Base-by-base conservation (phyloP, 30 jellyfish, hydroid and myxozoan species). In the Chironex yamaguchii region DNA sequence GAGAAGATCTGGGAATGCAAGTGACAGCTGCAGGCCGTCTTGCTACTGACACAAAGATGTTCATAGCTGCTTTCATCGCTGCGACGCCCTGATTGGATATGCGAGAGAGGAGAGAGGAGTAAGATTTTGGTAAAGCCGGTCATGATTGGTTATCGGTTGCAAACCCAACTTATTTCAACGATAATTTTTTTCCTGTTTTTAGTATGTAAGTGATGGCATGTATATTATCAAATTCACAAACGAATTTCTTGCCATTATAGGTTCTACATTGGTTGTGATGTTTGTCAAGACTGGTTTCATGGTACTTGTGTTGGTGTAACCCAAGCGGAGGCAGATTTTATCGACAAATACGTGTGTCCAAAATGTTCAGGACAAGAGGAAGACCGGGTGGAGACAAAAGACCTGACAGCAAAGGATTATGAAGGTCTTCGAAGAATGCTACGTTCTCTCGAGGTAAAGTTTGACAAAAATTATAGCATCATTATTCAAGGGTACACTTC, bases 221-320 rank as follows among this genome's bases (percentile, higher is more conserved):
- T 28, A 62, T 23, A 23, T 17, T 0, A 17, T 26, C 6, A 1
- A 12, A n/a, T n/a, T n/a, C n/a, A n/a, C n/a, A n/a, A n/a, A 14
- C n/a, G 1, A 0, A 1, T 25, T 62, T 85, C 27, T 23, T 36
- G 22, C 30, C 50, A 13, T 28, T 66, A n/a, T 42, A 93, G 98
- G 75, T 93, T 93, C 50, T 93, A 93, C 70, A 86, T 93, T 72
- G 98, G 98, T 3, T 93, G 98, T 54, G 98, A 93, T 54, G 73
- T 88, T 70, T 93, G 98, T 35, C 98, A 93, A 34, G 98, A 93
- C 69, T 93, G 98, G 98, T 93, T 93, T 49, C 98, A 93, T 67
- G 98, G 98, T 1, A 75, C 97, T 0, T 93, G 98, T 35, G 98
- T 93, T 27, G 98, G 98, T 4, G 88, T 93, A 4, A 93, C 98